Evolutionary conservation across 2,888 invertebrate species (phyloP), one percentile per base, ranked within the genome.

Genomic region (Stenotaenia linearis): DNA sequence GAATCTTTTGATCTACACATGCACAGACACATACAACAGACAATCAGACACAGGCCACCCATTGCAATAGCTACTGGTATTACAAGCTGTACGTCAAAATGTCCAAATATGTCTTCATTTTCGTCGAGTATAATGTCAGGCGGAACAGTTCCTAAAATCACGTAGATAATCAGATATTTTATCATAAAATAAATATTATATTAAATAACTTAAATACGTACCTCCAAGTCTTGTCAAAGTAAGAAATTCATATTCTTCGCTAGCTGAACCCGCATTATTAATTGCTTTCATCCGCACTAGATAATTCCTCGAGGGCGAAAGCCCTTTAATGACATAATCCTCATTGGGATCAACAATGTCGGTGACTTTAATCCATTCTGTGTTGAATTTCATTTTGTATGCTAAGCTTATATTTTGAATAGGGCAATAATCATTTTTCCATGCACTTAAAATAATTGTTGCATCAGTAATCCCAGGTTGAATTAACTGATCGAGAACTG

Each of bases 361-460:
- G n/a, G 32, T 23, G 0, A 79, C 9, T 75, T 30, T 35, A 50
- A 79, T 79, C 79, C 79, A 79, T 2, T 75, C 37, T 7, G 79
- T 32, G 21, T 79, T 79, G 28, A 75, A 79, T 28, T 79, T 79
- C 79, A 79, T 79, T 40, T 79, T 79, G 28, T 37, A 79, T 12
- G 21, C 79, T 7, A 79, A 9, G 23, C 21, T 37, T 18, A 79
- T 37, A 23, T 37, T 69, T 21, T 35, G 37, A 25, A 79, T 79
- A 6, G 79, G 79, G 37, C 79, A 79, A 50, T 79, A 25, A n/a
- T 79, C 79, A 25, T 75, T 79, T 30, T 10, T 23, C 79, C 79
- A 79, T 7, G 79, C 37, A 10, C 25, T 40, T n/a, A 79, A n/a
- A n/a, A 28, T 23, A 18, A 79, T 23, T 30, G 79, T 75, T 12